Conservation (phyloP, 2,888 invertebrate genomes). For the Embidobia sp. region DNA sequence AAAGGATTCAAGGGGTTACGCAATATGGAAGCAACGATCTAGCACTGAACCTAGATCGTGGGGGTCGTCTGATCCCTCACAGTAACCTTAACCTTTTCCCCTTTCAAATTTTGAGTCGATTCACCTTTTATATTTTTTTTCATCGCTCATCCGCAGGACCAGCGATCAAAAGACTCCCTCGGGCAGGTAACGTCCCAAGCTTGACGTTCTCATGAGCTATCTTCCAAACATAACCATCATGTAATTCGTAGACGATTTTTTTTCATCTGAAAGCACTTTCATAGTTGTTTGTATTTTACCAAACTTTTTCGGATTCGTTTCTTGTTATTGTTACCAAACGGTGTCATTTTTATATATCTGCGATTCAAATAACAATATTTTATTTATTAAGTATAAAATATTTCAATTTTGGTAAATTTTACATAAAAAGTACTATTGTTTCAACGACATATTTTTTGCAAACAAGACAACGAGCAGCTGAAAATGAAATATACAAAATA, state of each 20-base stretch:
- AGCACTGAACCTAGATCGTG: slow-evolving; percentile 64
- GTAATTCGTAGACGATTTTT: slow-evolving; percentile 51
- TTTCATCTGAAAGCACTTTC: not conserved
- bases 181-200: slow-evolving; percentile 72
- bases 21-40: slow-evolving; percentile 72
- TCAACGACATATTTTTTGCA: no score
- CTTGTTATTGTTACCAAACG: no score
- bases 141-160: slow-evolving; percentile 68
- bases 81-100: slow-evolving; percentile 74
- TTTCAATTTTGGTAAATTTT: no score
- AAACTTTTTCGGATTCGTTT: no score
- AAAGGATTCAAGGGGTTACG: slow-evolving; percentile 75
- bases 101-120: slow-evolving; percentile 69
- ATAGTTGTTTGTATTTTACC: no score
- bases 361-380: no score
- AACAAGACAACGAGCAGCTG: no score
- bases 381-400: no score
- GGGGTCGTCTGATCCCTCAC: slow-evolving; percentile 66
- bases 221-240: slow-evolving; percentile 55
- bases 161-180: slow-evolving; percentile 68
- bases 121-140: slow-evolving; percentile 67
- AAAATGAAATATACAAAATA: no score
- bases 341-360: no score
- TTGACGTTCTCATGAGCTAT: slow-evolving; percentile 75
- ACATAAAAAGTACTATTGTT: no score